Conservation (phyloP, 2,113 vertebrate genomes). For the Nannospalax galili region DNA sequence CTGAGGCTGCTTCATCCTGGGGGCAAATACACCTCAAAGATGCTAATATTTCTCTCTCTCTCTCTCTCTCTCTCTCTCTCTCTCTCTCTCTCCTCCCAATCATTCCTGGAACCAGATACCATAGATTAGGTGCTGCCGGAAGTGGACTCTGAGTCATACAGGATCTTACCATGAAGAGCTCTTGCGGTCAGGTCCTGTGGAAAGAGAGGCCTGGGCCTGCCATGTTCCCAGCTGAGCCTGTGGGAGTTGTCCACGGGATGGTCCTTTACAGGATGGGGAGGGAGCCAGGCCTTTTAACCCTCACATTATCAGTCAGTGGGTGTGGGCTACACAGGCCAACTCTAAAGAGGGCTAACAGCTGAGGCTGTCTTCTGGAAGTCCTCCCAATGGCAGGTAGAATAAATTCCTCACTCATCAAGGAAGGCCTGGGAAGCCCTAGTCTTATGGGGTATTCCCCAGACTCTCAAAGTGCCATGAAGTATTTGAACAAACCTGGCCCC, state of each 20-base stretch:
- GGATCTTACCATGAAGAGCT: background rate
- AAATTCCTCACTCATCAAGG: background rate
- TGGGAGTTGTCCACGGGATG: background rate
- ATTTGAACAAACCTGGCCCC: background rate
- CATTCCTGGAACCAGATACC: constrained; percentile 30
- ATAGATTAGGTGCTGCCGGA: background rate
- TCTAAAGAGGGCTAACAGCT: background rate
- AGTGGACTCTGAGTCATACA: constrained; percentile 11
- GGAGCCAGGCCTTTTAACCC: background rate
- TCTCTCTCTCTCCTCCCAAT: background rate
- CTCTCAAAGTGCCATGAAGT: constrained; percentile 27
- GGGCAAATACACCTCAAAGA: background rate
- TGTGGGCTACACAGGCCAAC: background rate
- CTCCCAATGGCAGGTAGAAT: background rate
- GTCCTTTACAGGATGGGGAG: background rate
- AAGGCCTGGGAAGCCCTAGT: background rate
- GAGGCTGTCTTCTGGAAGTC: background rate
- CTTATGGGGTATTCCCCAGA: background rate
- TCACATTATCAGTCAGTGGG: background rate
- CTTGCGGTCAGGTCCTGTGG: background rate
- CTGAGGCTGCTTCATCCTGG: background rate
- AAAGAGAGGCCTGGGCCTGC: background rate
- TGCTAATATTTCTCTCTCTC: background rate
- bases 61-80: no score
- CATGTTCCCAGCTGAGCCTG: background rate